Base-by-base conservation (phyloP, 2,797 vertebrate genomes). In the Coracias cyanogaster region DNA sequence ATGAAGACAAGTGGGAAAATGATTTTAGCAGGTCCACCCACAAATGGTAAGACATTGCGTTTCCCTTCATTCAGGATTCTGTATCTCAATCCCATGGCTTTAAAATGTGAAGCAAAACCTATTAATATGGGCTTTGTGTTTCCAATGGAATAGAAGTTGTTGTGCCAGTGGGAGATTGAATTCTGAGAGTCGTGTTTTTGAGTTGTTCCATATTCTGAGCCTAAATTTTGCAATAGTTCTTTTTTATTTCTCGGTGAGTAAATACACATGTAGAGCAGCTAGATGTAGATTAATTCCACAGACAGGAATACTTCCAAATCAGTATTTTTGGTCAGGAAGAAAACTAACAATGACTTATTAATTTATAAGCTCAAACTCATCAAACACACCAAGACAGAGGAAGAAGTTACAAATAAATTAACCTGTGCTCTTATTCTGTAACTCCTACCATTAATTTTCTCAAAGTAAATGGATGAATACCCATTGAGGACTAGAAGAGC, bases 241-340 rank as follows among this genome's bases (percentile, higher is more conserved):
- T 91, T 94, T 93, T 93, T 37, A 57, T 73, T 88, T 33, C 48
- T 89, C 89, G 43, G 80, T 82, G 81, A 95, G 82, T 94, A 97
- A 97, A 95, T 90, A 92, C 84, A 74, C 86, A 94, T 88, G 79
- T 94, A 94, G 57, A 97, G 60, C 65, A 89, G 76, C 60, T 81
- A 91, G 79, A 94, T 58, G 77, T 43, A 92, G 93, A 74, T 90
- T 94, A 97, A 94, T 96, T 93, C 82, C 93, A 46, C 58, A 97
- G 35, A 66, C 89, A 94, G 57, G 22, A 74, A 94, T 82, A 91
- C 62, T 89, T 94, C 86, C 77, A 94, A 58, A 96, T 85, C 58
- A 86, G 71, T 94, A 90, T 82, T 94, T 97, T 81, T 70, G 10
- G 49, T 58, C 28, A 85, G 60, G 61, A 96, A 95, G 79, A 69